phyloP scores from a whole-genome alignment of 2,113 vertebrate species.

The Bettongia penicillata region DNA sequence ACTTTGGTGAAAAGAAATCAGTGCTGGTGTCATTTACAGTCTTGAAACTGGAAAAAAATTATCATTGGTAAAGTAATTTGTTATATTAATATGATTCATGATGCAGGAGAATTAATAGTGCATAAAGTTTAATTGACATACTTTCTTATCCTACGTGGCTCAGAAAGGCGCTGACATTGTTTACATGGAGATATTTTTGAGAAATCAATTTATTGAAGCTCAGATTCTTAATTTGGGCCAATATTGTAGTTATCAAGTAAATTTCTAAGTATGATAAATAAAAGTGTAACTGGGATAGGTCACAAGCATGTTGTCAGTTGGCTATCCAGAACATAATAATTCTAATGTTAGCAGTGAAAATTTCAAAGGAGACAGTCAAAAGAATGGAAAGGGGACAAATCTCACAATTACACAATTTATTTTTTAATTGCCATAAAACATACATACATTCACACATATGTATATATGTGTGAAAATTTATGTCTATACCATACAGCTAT shows the following conservation, averaged over 20 bases:
- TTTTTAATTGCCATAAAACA: background rate
- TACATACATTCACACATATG: too few relatives aligned
- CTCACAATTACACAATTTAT: background rate
- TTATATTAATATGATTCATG: slow-evolving; percentile 45
- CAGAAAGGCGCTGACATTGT: slow-evolving; percentile 3
- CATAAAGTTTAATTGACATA: slow-evolving; percentile 60
- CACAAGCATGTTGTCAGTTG: background rate
- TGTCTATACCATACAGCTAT: too few relatives aligned
- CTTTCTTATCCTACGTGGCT: slow-evolving; percentile 36
- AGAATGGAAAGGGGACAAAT: background rate
- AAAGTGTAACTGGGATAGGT: slow-evolving; percentile 39
- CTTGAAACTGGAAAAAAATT: background rate
- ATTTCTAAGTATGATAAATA: slow-evolving; percentile 44
- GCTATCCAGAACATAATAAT: slow-evolving; percentile 35
- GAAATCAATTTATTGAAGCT: slow-evolving; percentile 42
- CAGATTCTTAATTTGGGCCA: slow-evolving; percentile 26
- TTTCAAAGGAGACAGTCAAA: background rate
- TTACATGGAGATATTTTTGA: slow-evolving; percentile 51
- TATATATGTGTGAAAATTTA: too few relatives aligned
- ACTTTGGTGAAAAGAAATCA: slow-evolving; percentile 53
- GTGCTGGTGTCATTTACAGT: slow-evolving; percentile 34
- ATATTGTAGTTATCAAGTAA: background rate
- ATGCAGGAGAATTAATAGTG: slow-evolving; percentile 44
- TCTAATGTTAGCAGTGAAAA: background rate
- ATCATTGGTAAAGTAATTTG: slow-evolving; percentile 22